A percentile compares a stretch with the other conserved stretches of the same genome.
Evolutionary conservation across 1,140 invertebrate genomes (phyloP).

Genomic region (Panagrolaimus sp.): DNA sequence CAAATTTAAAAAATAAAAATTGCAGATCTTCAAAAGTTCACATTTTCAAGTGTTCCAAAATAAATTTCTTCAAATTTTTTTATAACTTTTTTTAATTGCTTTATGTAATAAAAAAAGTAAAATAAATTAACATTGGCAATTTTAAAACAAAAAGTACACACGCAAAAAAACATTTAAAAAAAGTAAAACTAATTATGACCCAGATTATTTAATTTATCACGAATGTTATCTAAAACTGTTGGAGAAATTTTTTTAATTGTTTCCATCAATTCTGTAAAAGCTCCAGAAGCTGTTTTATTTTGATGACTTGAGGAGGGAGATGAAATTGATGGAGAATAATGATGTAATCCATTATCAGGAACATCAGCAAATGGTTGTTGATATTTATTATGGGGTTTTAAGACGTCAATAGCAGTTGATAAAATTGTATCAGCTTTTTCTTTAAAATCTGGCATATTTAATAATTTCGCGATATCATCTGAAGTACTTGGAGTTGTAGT

Average conservation of each 20-base stretch:
- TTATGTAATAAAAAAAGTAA: no score
- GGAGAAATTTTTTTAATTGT: slow-evolving; percentile 13
- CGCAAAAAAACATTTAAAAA: no score
- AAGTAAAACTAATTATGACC: neutral
- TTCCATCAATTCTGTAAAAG: slow-evolving; percentile 1
- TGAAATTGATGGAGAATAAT: no score
- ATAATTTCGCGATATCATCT: neutral
- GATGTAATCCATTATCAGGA: no score
- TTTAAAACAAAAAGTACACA: no score
- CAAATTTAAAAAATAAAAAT: no score
- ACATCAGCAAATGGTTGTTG: no score
- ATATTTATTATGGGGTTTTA: neutral
- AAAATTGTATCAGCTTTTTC: slow-evolving; percentile 6
- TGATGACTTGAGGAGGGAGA: neutral
- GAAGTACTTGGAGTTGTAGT: neutral
- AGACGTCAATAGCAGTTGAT: slow-evolving; percentile 3
- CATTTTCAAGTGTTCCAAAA: no score
- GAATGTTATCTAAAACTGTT: neutral
- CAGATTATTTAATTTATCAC: slow-evolving; percentile 14
- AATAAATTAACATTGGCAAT: no score
- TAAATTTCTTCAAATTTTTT: no score
- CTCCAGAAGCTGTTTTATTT: neutral
- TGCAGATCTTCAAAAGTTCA: no score
- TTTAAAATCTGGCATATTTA: neutral
- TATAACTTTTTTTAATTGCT: no score